A percentile compares a stretch with the other conserved stretches of the same genome.
These are phyloP conservation scores for Perca flavescens DNA, from an alignment of 2,113 vertebrate genomes.

Conservation along the genomic window DNA sequence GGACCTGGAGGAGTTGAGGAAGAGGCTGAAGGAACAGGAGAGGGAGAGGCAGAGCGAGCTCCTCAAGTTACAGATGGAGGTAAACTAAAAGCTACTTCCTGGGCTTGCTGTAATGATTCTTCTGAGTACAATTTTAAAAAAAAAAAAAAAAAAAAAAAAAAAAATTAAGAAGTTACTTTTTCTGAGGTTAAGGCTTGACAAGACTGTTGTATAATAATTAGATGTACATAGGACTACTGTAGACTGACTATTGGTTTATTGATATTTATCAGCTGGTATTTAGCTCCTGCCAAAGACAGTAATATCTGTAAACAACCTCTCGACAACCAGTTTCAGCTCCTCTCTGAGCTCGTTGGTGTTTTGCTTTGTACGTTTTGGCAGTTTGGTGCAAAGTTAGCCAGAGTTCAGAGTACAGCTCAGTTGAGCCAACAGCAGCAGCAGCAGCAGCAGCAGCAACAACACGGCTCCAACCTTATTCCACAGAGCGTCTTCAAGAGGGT, in stretches of 20 bases:
- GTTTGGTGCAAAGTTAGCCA: slow-evolving; percentile 92
- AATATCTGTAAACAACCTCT: background rate
- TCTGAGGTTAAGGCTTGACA: too few relatives aligned
- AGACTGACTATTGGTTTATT: background rate
- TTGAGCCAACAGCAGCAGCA: slow-evolving; percentile 78
- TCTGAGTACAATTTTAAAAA: background rate
- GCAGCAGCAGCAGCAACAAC: slow-evolving; percentile 60
- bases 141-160: too few relatives aligned
- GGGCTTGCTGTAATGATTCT: background rate
- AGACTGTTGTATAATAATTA: background rate
- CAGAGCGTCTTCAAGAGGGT: slow-evolving; percentile 93
- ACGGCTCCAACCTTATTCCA: slow-evolving; percentile 78
- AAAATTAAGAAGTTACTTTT: background rate
- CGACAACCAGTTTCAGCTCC: background rate
- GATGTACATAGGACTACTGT: background rate
- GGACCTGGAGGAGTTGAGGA: slow-evolving; percentile 87
- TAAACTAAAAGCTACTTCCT: slow-evolving; percentile 49
- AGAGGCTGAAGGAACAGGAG: slow-evolving; percentile 88
- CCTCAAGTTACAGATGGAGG: slow-evolving; percentile 94
- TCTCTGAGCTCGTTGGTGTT: background rate
- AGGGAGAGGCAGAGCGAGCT: slow-evolving; percentile 91
- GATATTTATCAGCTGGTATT: background rate
- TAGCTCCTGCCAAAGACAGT: background rate
- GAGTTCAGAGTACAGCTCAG: slow-evolving; percentile 84
- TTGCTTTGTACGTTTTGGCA: slow-evolving; percentile 63